Conservation (phyloP, 1,140 invertebrate genomes). For the Pseudomyrmex gracilis region DNA sequence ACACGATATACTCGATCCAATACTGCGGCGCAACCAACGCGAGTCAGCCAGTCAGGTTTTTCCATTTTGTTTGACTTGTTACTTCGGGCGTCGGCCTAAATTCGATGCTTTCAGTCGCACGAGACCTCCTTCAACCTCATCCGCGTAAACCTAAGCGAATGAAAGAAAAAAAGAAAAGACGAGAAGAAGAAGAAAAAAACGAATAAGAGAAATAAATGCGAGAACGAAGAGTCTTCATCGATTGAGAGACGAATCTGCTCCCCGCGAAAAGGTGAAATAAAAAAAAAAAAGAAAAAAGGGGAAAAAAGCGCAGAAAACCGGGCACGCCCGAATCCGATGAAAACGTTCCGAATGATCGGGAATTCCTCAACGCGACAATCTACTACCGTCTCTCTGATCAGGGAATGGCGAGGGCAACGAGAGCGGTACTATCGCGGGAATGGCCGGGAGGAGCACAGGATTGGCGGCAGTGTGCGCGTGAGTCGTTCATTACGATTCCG, state of each 20-base stretch:
- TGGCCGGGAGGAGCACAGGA: slow-evolving; percentile 16
- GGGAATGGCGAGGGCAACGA: slow-evolving; percentile 1
- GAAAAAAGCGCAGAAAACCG: slow-evolving; percentile 12
- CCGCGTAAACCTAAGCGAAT: slow-evolving; percentile 40
- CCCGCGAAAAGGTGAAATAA: slow-evolving; percentile 40
- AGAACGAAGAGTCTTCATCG: slow-evolving; percentile 35
- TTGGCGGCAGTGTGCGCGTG: slow-evolving; percentile 38
- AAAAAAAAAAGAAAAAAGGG: background rate
- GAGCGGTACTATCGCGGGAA: slow-evolving; percentile 3
- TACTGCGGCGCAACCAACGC: slow-evolving; percentile 30
- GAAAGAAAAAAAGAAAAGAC: slow-evolving; percentile 18
- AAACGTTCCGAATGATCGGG: slow-evolving; percentile 60
- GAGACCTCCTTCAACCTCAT: slow-evolving; percentile 41
- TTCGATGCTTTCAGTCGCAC: slow-evolving; percentile 54
- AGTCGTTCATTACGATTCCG: slow-evolving; percentile 64
- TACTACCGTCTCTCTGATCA: slow-evolving; percentile 16
- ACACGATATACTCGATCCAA: slow-evolving; percentile 57
- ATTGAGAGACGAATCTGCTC: slow-evolving; percentile 19
- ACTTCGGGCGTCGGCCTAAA: slow-evolving; percentile 50
- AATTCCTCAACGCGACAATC: slow-evolving; percentile 60
- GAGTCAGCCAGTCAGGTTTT: slow-evolving; percentile 39
- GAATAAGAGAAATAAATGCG: background rate
- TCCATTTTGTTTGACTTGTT: slow-evolving; percentile 55
- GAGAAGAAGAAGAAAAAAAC: background rate
- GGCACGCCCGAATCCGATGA: slow-evolving; percentile 59